A percentile compares a stretch with the other conserved stretches of the same genome.
These are phyloP conservation scores for Valencia hispanica DNA, from an alignment of 2,797 vertebrate species.

Conservation along the genomic window DNA sequence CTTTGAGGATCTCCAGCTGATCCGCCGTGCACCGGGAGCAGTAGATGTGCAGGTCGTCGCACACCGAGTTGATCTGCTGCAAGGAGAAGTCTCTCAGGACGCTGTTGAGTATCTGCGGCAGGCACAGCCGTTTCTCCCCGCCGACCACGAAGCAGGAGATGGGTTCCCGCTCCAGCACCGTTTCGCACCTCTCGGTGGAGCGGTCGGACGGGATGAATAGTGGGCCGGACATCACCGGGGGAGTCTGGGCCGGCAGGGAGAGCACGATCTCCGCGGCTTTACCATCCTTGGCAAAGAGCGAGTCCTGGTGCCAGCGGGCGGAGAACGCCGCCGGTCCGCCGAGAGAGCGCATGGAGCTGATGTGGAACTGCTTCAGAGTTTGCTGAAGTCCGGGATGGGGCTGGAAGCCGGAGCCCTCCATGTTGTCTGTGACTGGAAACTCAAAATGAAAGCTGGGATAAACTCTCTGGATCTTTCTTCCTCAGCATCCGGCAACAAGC, in stretches of 20 bases:
- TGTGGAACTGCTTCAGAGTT: slow-evolving; percentile 98
- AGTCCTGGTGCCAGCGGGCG: slow-evolving; percentile 97
- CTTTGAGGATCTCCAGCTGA: slow-evolving; percentile 96
- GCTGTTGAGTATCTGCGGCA: slow-evolving; percentile 97
- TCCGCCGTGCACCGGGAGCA: slow-evolving; percentile 96
- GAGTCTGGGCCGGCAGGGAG: slow-evolving; percentile 85
- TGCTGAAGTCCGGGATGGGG: slow-evolving; percentile 98
- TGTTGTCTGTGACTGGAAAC: slow-evolving; percentile 67
- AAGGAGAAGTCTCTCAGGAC: slow-evolving; percentile 95
- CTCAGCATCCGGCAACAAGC: slow-evolving; percentile 72
- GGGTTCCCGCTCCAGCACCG: slow-evolving; percentile 92
- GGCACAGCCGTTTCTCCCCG: slow-evolving; percentile 95
- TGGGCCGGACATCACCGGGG: slow-evolving; percentile 89
- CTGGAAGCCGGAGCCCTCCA: slow-evolving; percentile 92
- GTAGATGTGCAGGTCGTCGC: slow-evolving; percentile 96
- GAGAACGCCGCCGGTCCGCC: slow-evolving; percentile 98
- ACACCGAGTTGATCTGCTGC: slow-evolving; percentile 97
- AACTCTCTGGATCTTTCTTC: slow-evolving; percentile 48
- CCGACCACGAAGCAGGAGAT: slow-evolving; percentile 98
- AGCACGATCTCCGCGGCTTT: slow-evolving; percentile 87
- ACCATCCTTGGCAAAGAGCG: slow-evolving; percentile 90
- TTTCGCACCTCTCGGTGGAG: slow-evolving; percentile 95
- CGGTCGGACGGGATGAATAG: slow-evolving; percentile 95
- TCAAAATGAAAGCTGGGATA: slow-evolving; percentile 60
- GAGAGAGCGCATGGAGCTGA: slow-evolving; percentile 98